These are phyloP conservation scores for Tuberolachnus salignus DNA, from an alignment of 2,888 invertebrate species.

Conservation along the genomic window DNA sequence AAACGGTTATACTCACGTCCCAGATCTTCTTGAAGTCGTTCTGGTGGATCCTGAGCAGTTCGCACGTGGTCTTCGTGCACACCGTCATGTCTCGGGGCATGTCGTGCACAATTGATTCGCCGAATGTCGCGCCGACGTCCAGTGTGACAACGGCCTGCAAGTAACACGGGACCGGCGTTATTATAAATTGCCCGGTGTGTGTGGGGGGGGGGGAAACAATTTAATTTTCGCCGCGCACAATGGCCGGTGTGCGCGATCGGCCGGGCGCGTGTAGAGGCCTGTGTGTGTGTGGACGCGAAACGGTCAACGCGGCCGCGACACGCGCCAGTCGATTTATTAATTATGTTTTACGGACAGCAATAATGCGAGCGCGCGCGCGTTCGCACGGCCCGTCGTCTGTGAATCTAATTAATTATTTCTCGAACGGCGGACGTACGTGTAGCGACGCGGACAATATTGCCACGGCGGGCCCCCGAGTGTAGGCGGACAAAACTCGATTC, in stretches of 20 bases:
- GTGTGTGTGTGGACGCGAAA: no score
- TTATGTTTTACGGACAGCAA: no score
- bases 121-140: conserved; percentile 77
- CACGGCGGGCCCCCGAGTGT: no score
- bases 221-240: background rate
- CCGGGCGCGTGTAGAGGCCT: no score
- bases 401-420: no score
- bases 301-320: no score
- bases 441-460: no score
- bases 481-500: no score
- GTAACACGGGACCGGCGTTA: background rate
- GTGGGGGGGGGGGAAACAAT: background rate
- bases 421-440: no score
- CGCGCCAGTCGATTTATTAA: background rate
- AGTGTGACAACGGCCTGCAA: conserved; percentile 43
- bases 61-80: conserved; percentile 75
- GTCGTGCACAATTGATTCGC: conserved; percentile 76
- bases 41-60: conserved; percentile 76
- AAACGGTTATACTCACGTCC: conserved; percentile 71
- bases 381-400: no score
- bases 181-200: background rate
- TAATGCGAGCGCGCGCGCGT: no score
- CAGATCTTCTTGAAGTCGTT: conserved; percentile 78
- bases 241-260: no score
- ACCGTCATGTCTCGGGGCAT: conserved; percentile 75